phyloP scores from a whole-genome alignment of 2,888 invertebrate genomes.

The Sicus ferrugineus region DNA sequence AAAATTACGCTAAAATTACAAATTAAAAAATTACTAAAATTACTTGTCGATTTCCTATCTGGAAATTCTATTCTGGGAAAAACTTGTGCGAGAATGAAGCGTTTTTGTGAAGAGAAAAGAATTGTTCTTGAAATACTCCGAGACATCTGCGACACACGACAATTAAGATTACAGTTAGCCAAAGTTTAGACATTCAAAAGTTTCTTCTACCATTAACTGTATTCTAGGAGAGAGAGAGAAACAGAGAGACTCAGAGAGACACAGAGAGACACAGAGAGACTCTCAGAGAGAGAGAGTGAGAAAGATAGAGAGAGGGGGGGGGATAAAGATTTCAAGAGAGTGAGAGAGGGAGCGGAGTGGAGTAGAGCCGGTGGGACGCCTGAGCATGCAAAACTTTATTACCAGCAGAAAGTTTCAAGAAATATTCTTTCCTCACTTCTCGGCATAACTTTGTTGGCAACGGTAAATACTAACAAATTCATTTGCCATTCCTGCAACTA shows the following conservation, averaged over 20 bases:
- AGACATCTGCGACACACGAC: too few relatives aligned
- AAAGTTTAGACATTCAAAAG: constrained; percentile 28
- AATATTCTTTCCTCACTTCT: constrained; percentile 3
- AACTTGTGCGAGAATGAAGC: too few relatives aligned
- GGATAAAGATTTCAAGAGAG: neutral
- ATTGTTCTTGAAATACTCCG: too few relatives aligned
- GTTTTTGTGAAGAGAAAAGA: too few relatives aligned
- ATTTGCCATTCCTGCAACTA: too few relatives aligned
- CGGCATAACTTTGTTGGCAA: constrained; percentile 23
- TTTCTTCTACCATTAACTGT: constrained; percentile 11
- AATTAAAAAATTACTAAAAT: too few relatives aligned
- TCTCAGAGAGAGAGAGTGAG: neutral
- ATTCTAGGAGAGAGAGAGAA: neutral
- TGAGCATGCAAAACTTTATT: constrained; percentile 14
- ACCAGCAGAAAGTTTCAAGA: constrained; percentile 16
- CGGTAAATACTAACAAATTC: too few relatives aligned
- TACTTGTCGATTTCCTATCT: too few relatives aligned
- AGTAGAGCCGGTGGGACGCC: neutral
- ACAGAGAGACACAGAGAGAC: too few relatives aligned
- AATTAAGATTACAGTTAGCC: constrained; percentile 12
- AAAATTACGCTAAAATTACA: too few relatives aligned
- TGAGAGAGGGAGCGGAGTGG: neutral
- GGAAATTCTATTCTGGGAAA: too few relatives aligned
- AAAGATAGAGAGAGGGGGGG: neutral
- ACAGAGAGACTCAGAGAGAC: too few relatives aligned